phyloP scores from a whole-genome alignment of 2,888 invertebrate species.

The Meteorus colon region DNA sequence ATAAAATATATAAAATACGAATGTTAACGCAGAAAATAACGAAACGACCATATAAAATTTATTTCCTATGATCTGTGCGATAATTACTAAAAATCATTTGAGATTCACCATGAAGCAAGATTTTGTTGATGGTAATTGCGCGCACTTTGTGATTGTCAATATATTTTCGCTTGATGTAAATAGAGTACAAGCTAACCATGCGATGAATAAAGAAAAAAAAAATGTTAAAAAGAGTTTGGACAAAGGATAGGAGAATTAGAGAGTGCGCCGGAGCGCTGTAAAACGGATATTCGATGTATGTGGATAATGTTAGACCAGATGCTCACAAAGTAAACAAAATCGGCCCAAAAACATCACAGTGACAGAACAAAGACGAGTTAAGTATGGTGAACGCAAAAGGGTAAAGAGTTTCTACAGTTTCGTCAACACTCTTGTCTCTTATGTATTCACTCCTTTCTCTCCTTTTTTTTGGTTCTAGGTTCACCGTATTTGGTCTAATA shows the following conservation, averaged over 20 bases:
- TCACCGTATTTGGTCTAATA: background rate
- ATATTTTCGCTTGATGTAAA: conserved; percentile 42
- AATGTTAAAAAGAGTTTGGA: conserved; percentile 20
- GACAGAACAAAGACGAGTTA: conserved; percentile 14
- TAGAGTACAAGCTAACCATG: conserved; percentile 24
- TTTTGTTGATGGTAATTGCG: conserved; percentile 49
- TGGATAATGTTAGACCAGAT: conserved; percentile 29
- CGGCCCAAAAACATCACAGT: conserved; percentile 32
- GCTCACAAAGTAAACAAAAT: conserved; percentile 30
- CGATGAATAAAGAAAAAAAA: conserved; percentile 28
- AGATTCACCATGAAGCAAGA: conserved; percentile 19
- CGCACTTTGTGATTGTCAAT: conserved; percentile 48
- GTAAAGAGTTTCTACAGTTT: conserved; percentile 26
- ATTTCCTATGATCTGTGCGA: background rate
- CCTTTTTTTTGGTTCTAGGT: conserved; percentile 13
- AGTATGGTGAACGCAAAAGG: conserved; percentile 35
- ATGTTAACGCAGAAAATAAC: too few relatives aligned
- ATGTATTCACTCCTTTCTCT: conserved; percentile 17
- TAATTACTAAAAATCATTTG: background rate
- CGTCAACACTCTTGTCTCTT: conserved; percentile 17
- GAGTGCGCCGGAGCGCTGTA: conserved; percentile 42
- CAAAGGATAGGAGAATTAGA: conserved; percentile 44
- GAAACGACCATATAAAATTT: too few relatives aligned
- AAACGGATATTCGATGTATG: conserved; percentile 31
- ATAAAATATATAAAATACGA: too few relatives aligned